Conservation (phyloP, 2,888 invertebrate species). For the Lochmaea capreae region DNA sequence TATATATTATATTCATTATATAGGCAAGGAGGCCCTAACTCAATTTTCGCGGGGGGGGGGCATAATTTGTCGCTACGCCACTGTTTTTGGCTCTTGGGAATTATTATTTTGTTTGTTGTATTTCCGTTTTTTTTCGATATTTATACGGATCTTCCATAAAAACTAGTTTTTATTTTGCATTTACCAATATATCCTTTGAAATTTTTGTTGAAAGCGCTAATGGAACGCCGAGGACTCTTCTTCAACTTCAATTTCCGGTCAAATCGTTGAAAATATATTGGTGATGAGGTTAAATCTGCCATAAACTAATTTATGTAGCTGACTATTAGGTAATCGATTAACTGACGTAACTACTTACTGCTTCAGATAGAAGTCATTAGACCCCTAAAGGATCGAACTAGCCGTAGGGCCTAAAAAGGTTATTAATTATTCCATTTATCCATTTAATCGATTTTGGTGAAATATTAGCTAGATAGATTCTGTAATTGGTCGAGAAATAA, state of each 20-base stretch:
- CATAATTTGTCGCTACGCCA: too few relatives aligned
- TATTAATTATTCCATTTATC: not conserved
- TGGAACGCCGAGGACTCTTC: not conserved
- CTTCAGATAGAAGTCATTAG: not conserved
- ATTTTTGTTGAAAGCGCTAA: not conserved
- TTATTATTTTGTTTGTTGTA: too few relatives aligned
- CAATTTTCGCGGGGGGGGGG: too few relatives aligned
- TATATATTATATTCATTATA: too few relatives aligned
- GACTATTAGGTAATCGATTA: not conserved
- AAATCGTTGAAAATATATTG: not conserved
- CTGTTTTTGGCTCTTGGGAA: too few relatives aligned
- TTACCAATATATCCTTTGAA: not conserved
- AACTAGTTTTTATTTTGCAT: not conserved
- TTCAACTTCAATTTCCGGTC: not conserved
- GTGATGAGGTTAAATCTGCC: conserved; percentile 1
- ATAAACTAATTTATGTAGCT: not conserved
- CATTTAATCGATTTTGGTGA: not conserved
- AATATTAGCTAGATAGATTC: not conserved
- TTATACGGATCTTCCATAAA: too few relatives aligned
- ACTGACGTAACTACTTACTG: conserved; percentile 3
- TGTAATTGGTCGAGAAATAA: too few relatives aligned
- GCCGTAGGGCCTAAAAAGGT: not conserved
- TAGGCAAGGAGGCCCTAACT: too few relatives aligned
- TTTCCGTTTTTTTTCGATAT: too few relatives aligned
- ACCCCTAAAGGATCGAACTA: not conserved